These are phyloP conservation scores for Sinocyclocheilus anshuiensis DNA, from an alignment of 2,113 vertebrate genomes.

Conservation along the genomic window DNA sequence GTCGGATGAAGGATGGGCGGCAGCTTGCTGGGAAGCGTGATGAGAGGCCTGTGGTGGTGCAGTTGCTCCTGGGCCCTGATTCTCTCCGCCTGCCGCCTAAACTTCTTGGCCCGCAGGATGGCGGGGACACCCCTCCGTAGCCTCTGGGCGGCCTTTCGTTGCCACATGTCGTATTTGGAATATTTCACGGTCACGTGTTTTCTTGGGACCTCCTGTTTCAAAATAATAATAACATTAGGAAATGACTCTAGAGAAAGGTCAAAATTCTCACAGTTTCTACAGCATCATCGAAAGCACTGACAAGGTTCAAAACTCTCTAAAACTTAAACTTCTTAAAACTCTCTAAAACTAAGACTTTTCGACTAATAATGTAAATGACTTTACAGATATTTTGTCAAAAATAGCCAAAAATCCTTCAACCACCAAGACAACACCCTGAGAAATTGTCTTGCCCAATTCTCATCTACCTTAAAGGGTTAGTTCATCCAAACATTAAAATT, in stretches of 20 bases:
- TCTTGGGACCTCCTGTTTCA: conserved; percentile 81
- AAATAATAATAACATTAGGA: conserved; percentile 33
- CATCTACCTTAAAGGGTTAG: neutral
- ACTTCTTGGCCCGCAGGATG: conserved; percentile 82
- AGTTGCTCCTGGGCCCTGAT: conserved; percentile 82
- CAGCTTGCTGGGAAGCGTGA: conserved; percentile 85
- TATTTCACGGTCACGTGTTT: conserved; percentile 83
- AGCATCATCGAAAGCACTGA: no score
- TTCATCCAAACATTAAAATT: neutral
- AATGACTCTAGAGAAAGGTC: neutral
- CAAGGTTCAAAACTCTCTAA: neutral
- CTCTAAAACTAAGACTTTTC: neutral
- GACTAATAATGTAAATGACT: neutral
- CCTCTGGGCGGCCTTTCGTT: conserved; percentile 86
- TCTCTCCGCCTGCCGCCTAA: conserved; percentile 82
- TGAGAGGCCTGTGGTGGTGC: conserved; percentile 82
- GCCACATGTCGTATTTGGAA: conserved; percentile 88
- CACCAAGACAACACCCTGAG: neutral
- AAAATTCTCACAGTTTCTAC: neutral
- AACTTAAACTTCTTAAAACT: no score
- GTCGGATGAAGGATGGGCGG: conserved; percentile 77
- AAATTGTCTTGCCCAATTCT: neutral
- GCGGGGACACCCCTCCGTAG: conserved; percentile 84
- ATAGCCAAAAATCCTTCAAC: neutral
- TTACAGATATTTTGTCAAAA: neutral